A percentile compares a stretch with the other conserved stretches of the same genome.
Evolutionary conservation across 2,797 vertebrate species (phyloP).

Genomic region (Heteromormyrus szaboi): DNA sequence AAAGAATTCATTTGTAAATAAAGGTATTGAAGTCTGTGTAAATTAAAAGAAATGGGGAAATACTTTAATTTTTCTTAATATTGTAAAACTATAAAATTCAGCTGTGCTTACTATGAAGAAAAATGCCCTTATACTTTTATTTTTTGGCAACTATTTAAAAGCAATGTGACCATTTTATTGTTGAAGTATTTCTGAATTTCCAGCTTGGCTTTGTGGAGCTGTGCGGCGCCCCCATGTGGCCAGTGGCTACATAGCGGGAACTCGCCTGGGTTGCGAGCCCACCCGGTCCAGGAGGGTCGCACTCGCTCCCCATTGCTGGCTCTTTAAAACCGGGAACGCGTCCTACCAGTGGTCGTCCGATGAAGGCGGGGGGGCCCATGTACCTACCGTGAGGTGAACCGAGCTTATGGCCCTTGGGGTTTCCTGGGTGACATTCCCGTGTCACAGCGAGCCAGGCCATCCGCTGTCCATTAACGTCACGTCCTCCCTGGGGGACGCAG

Average conservation of each 20-base stretch:
- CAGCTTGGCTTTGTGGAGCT: conserved; percentile 42
- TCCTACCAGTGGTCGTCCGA: neutral
- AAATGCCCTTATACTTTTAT: conserved; percentile 43
- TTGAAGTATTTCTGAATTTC: conserved; percentile 62
- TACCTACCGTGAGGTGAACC: neutral
- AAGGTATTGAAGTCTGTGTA: conserved; percentile 99
- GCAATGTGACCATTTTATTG: conserved; percentile 62
- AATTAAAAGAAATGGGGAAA: conserved; percentile 72
- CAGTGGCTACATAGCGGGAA: conserved; percentile 38
- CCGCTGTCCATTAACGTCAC: neutral
- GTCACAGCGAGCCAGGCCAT: neutral
- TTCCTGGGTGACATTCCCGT: neutral
- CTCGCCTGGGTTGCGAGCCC: neutral
- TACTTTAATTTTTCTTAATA: conserved; percentile 75
- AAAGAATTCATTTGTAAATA: conserved; percentile 92
- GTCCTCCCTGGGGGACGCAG: neutral
- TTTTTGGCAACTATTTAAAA: conserved; percentile 54
- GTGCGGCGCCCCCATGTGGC: conserved; percentile 38
- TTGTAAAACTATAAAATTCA: conserved; percentile 64
- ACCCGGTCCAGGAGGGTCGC: neutral
- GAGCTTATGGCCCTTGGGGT: neutral
- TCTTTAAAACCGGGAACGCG: neutral
- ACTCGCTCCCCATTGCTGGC: neutral
- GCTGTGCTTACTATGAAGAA: conserved; percentile 62
- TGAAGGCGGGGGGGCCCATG: neutral